Conservation (phyloP, 2,888 invertebrate genomes). For the Eupithecia vulgata region DNA sequence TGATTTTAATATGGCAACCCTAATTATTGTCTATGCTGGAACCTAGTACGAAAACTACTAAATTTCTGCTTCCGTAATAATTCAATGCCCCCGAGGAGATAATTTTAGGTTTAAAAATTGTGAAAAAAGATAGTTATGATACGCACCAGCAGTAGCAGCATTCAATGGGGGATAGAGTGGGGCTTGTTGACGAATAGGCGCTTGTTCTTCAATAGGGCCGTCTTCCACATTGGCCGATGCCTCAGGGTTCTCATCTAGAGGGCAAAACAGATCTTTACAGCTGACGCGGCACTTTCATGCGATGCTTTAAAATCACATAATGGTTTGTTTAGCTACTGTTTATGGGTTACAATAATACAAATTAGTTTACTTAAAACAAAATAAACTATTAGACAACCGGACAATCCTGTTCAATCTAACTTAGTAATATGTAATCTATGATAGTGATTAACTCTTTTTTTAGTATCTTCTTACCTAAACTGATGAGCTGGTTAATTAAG, state of each 20-base stretch:
- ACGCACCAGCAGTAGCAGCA: conserved; percentile 66
- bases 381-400: not conserved
- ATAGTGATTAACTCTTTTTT: not conserved
- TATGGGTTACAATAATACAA: not conserved
- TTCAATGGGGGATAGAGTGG: conserved; percentile 71
- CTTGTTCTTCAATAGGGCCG: conserved; percentile 66
- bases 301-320: not conserved
- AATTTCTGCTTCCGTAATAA: no score
- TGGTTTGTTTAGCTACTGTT: not conserved
- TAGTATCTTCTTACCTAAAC: not conserved
- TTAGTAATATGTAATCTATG: not conserved
- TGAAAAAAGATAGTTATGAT: not conserved
- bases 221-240: conserved; percentile 55
- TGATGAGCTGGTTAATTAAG: not conserved
- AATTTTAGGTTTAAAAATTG: not conserved
- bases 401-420: not conserved
- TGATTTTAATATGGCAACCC: no score
- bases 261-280: not conserved
- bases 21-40: no score
- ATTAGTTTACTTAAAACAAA: not conserved
- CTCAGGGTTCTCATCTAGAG: conserved; percentile 18
- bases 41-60: no score
- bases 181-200: conserved; percentile 57
- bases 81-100: no score
- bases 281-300: not conserved